Conservation (phyloP, 2,888 invertebrate species). For the Teinopalpus imperialis region DNA sequence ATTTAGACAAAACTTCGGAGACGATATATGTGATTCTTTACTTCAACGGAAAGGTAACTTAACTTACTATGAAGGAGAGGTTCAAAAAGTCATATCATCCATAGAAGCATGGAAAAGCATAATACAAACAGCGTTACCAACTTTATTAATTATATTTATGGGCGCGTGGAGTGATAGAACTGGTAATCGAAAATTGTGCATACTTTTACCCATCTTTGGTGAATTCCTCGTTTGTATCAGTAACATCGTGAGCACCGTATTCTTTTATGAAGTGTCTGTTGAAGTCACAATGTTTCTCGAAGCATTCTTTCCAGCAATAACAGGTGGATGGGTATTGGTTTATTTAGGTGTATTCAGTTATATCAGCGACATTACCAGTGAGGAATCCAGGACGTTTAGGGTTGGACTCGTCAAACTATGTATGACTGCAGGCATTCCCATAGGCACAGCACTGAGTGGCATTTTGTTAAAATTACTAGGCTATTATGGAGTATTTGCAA, state of each 20-base stretch:
- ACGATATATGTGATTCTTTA: conserved; percentile 60
- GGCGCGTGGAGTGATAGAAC: conserved; percentile 84
- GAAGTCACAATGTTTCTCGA: conserved; percentile 79
- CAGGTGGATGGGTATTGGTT: conserved; percentile 80
- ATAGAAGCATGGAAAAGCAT: conserved; percentile 81
- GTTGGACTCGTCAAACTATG: conserved; percentile 83
- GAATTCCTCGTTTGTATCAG: conserved; percentile 72
- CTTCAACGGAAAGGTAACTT: conserved; percentile 72
- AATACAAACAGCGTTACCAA: conserved; percentile 80
- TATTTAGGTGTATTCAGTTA: conserved; percentile 83
- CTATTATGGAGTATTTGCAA: conserved; percentile 66
- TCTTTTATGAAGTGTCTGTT: conserved; percentile 75
- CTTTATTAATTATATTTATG: conserved; percentile 78
- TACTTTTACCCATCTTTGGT: conserved; percentile 78
- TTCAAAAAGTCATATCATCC: conserved; percentile 78
- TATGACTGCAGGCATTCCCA: conserved; percentile 79
- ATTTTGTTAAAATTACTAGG: conserved; percentile 64
- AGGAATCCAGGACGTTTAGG: conserved; percentile 79
- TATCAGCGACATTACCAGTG: conserved; percentile 81
- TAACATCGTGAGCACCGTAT: conserved; percentile 76
- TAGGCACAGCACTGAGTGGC: conserved; percentile 81
- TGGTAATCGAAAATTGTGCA: conserved; percentile 80
- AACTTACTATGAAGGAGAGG: conserved; percentile 82
- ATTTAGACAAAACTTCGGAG: conserved; percentile 63
- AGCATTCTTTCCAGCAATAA: conserved; percentile 75